Evolutionary conservation across 2,888 invertebrate genomes (phyloP), one percentile per base, ranked within the genome.

Genomic region (Caenorhabditis doughertyi): DNA sequence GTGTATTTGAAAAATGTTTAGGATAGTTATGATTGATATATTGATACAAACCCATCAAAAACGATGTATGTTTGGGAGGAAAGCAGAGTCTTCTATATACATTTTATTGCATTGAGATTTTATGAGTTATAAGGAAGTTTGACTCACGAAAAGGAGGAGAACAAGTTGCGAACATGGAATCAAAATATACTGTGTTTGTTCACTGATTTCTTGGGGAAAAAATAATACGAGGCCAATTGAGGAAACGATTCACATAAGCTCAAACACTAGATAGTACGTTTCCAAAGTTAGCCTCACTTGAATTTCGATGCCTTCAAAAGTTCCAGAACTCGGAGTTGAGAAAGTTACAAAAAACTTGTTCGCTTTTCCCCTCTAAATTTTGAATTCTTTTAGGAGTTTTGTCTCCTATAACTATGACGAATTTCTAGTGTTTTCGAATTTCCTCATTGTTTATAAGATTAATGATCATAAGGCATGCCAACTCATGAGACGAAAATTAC

Each of bases 1-100:
- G 58, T 42, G 44, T 44, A 60, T 60, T 25, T 64, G 49, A 18
- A 49, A 64, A 49, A 49, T 64, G 49, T 64, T 47, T 23, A 27
- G n/a, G 44, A 44, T 44, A 64, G 47, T 29, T 44, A 47, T 44
- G 27, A 62, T 47, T 58, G 42, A 58, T 65, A n/a, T 44, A 55
- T 68, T 53, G 70, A 70, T 58, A 58, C 42, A 58, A 70, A 70
- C 42, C 58, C 58, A 70, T 70, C 70, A 58, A 70, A 70, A 70
- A 58, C 68, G 29, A 39, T 55, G 53, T 56, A 27, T 71, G 60
- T 58, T 71, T 71, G 58, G 32, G 25, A 16, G 39, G 44, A 47
- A 39, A 51, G 18, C 8, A 53, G 56, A 56, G 29, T 58, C 35
- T 58, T 58, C 58, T 60, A 60, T 68, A 68, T 49, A 68, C 68